Evolutionary conservation across 2,888 invertebrate genomes (phyloP).

Genomic region (Latrodectus elegans): DNA sequence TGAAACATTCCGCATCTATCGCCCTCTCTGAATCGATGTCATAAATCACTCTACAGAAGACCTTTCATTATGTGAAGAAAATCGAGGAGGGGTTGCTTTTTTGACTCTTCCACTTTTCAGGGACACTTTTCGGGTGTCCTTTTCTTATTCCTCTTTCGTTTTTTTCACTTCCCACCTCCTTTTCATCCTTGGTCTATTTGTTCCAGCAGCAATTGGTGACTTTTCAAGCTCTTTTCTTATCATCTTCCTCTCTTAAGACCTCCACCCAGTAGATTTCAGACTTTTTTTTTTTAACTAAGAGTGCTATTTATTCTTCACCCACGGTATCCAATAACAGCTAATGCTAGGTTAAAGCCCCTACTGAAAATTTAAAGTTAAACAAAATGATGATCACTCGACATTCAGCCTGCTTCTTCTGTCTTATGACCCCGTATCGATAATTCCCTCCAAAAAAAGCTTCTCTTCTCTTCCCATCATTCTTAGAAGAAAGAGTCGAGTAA

Average conservation of each 20-base stretch:
- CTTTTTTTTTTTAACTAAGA: conserved; percentile 10
- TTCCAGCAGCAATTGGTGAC: conserved; percentile 43
- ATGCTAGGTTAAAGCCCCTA: not conserved
- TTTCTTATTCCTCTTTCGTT: not conserved
- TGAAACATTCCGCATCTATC: conserved; percentile 39
- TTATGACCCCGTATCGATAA: too few species aligned
- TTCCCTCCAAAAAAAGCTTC: too few species aligned
- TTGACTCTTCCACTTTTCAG: conserved; percentile 26
- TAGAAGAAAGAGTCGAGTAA: too few species aligned
- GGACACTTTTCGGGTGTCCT: conserved; percentile 42
- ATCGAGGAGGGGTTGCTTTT: conserved; percentile 40
- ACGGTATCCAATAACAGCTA: conserved; percentile 20
- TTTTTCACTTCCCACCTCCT: conserved; percentile 7
- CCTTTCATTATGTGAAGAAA: conserved; percentile 54
- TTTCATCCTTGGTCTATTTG: conserved; percentile 42
- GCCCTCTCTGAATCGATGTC: conserved; percentile 33
- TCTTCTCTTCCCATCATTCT: too few species aligned
- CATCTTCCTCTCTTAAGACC: not conserved
- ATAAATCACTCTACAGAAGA: conserved; percentile 50
- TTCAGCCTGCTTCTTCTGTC: too few species aligned
- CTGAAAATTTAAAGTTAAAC: not conserved
- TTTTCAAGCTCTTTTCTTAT: conserved; percentile 27
- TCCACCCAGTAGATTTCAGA: conserved; percentile 10
- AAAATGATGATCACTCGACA: too few species aligned
- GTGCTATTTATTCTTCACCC: not conserved